These are phyloP conservation scores for Colinus virginianus DNA, from an alignment of 2,113 vertebrate genomes.

Conservation along the genomic window DNA sequence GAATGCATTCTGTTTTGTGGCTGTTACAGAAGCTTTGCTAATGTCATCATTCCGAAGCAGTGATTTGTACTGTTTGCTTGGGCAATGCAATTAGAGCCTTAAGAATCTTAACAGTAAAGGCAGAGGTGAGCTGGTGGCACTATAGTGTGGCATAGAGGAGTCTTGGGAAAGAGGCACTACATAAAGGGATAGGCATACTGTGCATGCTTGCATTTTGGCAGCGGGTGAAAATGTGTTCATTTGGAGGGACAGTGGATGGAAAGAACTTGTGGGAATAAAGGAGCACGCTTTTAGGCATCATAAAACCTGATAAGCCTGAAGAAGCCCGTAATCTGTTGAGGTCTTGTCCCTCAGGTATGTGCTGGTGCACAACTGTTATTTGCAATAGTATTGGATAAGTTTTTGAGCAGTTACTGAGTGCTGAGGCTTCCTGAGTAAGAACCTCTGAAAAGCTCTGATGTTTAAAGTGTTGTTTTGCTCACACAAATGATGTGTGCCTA, in stretches of 20 bases:
- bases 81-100: not conserved
- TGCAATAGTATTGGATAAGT: not conserved
- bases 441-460: not conserved
- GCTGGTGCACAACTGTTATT: not conserved
- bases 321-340: not conserved
- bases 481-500: not conserved
- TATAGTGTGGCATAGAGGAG: not conserved
- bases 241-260: fast-evolving
- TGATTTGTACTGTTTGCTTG: not conserved
- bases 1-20: not conserved
- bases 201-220: not conserved
- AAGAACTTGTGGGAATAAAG: not conserved
- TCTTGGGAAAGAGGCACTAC: not conserved
- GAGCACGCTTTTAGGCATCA: not conserved
- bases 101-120: not conserved
- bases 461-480: not conserved
- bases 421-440: not conserved
- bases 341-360: not conserved
- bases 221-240: not conserved
- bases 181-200: not conserved
- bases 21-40: not conserved
- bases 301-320: not conserved
- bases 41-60: fast-evolving
- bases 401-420: not conserved
- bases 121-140: not conserved